These are phyloP conservation scores for Diadema setosum DNA, from an alignment of 35 echinoderm and acorn worm species.

Conservation along the genomic window DNA sequence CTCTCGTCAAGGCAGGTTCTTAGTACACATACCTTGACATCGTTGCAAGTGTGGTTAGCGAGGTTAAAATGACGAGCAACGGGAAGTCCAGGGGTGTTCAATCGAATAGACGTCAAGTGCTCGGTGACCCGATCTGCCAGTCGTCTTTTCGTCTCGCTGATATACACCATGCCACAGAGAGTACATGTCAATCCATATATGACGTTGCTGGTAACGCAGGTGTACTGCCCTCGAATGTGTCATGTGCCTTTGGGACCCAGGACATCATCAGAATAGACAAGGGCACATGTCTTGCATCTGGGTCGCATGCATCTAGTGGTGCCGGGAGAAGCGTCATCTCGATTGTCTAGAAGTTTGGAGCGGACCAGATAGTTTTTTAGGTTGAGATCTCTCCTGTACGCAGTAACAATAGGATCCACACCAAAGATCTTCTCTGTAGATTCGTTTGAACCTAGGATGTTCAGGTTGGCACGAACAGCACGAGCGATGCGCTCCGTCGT, in stretches of 20 bases:
- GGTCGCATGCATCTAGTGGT: background rate
- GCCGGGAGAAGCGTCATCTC: too few species aligned
- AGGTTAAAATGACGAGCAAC: too few species aligned
- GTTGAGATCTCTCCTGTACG: background rate
- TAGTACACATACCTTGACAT: too few species aligned
- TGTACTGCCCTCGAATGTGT: background rate
- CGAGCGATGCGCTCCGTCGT: too few species aligned
- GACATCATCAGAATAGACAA: background rate
- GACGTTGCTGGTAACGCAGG: background rate
- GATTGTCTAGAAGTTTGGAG: background rate
- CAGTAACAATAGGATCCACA: too few species aligned
- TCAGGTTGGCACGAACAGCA: too few species aligned
- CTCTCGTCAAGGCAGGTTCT: background rate
- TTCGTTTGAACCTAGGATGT: too few species aligned
- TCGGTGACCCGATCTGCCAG: slow-evolving; percentile 16
- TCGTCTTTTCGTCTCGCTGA: slow-evolving; percentile 16
- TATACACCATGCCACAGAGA: background rate
- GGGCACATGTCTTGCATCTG: background rate
- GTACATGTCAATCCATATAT: slow-evolving; percentile 8
- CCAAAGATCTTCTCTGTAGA: too few species aligned
- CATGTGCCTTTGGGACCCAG: background rate
- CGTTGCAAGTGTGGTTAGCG: too few species aligned
- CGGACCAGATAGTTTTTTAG: background rate
- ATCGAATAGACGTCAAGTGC: slow-evolving; percentile 16
- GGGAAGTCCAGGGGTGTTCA: background rate